A percentile compares a stretch with the other conserved stretches of the same genome.
These are phyloP conservation scores for Drosophila saltans DNA, from an alignment of 1,140 invertebrate genomes.

Conservation along the genomic window DNA sequence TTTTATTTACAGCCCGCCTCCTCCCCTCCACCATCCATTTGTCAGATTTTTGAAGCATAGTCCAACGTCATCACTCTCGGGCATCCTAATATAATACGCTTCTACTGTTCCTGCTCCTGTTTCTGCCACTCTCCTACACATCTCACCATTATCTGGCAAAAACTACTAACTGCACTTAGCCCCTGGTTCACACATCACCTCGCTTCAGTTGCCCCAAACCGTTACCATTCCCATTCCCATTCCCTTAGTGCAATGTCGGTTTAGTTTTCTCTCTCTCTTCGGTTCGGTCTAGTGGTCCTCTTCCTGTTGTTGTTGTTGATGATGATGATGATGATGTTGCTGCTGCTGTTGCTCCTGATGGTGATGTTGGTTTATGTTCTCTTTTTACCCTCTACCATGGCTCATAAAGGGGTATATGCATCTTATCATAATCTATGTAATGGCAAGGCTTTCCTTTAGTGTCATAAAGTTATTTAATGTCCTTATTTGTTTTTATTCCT, in stretches of 20 bases:
- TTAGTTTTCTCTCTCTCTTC: slow-evolving; percentile 4
- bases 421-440: too few species aligned
- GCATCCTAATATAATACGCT: slow-evolving; percentile 47
- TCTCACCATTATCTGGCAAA: background rate
- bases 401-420: too few species aligned
- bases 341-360: slow-evolving; percentile 20
- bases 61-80: slow-evolving; percentile 41
- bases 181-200: slow-evolving; percentile 26
- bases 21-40: slow-evolving; percentile 45
- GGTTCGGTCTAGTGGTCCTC: slow-evolving; percentile 12
- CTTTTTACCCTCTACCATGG: background rate
- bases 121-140: background rate
- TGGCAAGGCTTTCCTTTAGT: too few species aligned
- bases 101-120: slow-evolving; percentile 9
- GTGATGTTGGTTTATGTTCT: slow-evolving; percentile 11
- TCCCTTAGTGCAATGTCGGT: background rate
- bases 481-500: too few species aligned
- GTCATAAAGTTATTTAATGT: too few species aligned
- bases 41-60: slow-evolving; percentile 49
- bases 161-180: slow-evolving; percentile 20
- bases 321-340: slow-evolving; percentile 20
- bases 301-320: slow-evolving; percentile 19
- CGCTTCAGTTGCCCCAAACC: slow-evolving; percentile 10
- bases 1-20: slow-evolving; percentile 29
- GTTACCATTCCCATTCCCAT: background rate